Evolutionary conservation across 2,888 invertebrate genomes (phyloP).

Genomic region (Ornithoptera alexandrae): DNA sequence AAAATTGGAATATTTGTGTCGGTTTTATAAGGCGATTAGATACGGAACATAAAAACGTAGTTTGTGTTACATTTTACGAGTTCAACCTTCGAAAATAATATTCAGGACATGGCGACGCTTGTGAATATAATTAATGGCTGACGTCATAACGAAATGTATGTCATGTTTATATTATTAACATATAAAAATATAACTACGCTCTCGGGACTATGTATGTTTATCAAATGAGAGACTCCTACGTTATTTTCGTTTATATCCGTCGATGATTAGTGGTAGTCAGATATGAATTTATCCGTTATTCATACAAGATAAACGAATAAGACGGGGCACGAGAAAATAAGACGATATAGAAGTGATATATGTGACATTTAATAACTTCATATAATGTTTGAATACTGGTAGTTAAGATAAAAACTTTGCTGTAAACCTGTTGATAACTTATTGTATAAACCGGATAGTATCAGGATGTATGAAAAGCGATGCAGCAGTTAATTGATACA

Average conservation of each 20-base stretch:
- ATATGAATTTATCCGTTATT: too few relatives aligned
- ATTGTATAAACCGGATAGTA: constrained; percentile 17
- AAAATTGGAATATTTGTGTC: background rate
- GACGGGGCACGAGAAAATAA: too few relatives aligned
- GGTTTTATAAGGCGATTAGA: constrained; percentile 19
- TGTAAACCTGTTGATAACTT: background rate
- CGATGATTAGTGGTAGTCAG: too few relatives aligned
- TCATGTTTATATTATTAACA: constrained; percentile 16
- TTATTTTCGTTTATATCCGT: too few relatives aligned
- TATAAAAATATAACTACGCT: constrained; percentile 2
- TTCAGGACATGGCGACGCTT: constrained; percentile 16
- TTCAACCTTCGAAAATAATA: constrained; percentile 27
- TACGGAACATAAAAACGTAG: constrained; percentile 8
- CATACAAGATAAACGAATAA: too few relatives aligned
- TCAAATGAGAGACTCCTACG: too few relatives aligned
- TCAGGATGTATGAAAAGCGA: constrained; percentile 14
- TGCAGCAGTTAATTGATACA: constrained; percentile 24
- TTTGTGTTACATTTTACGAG: constrained; percentile 25
- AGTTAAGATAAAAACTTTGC: too few relatives aligned
- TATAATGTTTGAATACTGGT: too few relatives aligned
- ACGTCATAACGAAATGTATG: constrained; percentile 10
- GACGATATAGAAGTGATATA: too few relatives aligned
- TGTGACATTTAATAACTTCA: too few relatives aligned
- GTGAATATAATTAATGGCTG: constrained; percentile 23
- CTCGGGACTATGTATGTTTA: background rate